A percentile compares a stretch with the other conserved stretches of the same genome.
Evolutionary conservation across 2,797 vertebrate genomes (phyloP).

Genomic region (Chromis chromis): DNA sequence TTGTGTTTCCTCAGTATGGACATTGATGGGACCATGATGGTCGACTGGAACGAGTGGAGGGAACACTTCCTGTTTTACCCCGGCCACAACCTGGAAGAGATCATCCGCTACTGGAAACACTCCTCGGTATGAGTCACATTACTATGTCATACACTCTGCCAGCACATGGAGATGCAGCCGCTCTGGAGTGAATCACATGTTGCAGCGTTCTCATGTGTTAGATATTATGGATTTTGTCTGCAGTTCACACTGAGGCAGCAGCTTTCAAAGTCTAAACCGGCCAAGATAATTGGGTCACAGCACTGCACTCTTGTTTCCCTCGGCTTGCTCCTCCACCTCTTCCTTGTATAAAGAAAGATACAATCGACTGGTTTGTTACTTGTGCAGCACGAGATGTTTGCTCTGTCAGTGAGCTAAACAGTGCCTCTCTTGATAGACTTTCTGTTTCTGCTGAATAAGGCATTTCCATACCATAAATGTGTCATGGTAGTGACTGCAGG

Average conservation of each 20-base stretch:
- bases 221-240: conserved; percentile 61
- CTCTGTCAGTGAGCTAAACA: background rate
- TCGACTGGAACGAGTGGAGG: conserved; percentile 98
- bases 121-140: conserved; percentile 84
- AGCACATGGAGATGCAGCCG: conserved; percentile 1
- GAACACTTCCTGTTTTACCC: conserved; percentile 95
- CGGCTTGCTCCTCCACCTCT: conserved; percentile 9
- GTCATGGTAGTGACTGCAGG: background rate
- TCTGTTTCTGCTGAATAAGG: background rate
- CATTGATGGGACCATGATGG: conserved; percentile 93
- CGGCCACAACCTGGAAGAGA: conserved; percentile 92
- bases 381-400: background rate
- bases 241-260: conserved; percentile 42
- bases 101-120: conserved; percentile 95
- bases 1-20: conserved; percentile 88
- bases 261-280: conserved; percentile 36
- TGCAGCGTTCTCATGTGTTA: background rate
- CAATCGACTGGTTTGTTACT: conserved; percentile 21
- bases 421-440: background rate
- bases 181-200: conserved; percentile 29
- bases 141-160: background rate
- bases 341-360: conserved; percentile 28
- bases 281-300: conserved; percentile 58
- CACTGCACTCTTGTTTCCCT: background rate
- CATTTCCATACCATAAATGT: conserved; percentile 5